These are phyloP conservation scores for Sesia bembeciformis DNA, from an alignment of 2,888 invertebrate species.

Conservation along the genomic window DNA sequence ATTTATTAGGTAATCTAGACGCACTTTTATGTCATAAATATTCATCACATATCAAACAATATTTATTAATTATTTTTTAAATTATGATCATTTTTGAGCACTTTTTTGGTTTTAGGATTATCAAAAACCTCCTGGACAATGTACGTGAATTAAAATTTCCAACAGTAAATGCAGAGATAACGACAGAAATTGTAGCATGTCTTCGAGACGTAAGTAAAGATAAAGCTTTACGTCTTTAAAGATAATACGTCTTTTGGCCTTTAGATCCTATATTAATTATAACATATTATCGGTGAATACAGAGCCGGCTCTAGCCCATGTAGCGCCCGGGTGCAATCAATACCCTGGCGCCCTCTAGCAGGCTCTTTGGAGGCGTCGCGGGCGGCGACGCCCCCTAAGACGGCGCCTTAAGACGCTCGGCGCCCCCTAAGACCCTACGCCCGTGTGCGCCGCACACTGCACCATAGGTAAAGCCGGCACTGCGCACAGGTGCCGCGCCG, in stretches of 20 bases:
- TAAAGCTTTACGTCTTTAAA: neutral
- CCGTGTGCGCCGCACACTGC: too few relatives aligned
- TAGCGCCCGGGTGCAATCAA: too few relatives aligned
- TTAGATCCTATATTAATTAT: too few relatives aligned
- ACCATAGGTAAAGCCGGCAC: too few relatives aligned
- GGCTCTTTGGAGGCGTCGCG: too few relatives aligned
- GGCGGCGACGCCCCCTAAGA: too few relatives aligned
- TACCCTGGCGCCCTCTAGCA: too few relatives aligned
- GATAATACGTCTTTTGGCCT: neutral
- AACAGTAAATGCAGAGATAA: conserved; percentile 35
- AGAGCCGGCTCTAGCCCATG: too few relatives aligned
- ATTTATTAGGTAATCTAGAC: conserved; percentile 41
- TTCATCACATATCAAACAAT: conserved; percentile 18
- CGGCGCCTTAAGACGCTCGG: too few relatives aligned
- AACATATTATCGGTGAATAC: too few relatives aligned
- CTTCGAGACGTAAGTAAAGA: conserved; percentile 35
- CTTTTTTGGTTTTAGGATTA: conserved; percentile 30
- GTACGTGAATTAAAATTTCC: conserved; percentile 23
- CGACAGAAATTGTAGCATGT: conserved; percentile 39
- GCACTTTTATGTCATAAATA: conserved; percentile 24
- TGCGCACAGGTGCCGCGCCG: too few relatives aligned
- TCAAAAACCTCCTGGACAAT: neutral
- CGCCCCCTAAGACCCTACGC: too few relatives aligned
- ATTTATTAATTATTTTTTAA: conserved; percentile 31
- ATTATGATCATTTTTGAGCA: conserved; percentile 57